Conservation (phyloP, 2,888 invertebrate species). For the Baccha elongata region DNA sequence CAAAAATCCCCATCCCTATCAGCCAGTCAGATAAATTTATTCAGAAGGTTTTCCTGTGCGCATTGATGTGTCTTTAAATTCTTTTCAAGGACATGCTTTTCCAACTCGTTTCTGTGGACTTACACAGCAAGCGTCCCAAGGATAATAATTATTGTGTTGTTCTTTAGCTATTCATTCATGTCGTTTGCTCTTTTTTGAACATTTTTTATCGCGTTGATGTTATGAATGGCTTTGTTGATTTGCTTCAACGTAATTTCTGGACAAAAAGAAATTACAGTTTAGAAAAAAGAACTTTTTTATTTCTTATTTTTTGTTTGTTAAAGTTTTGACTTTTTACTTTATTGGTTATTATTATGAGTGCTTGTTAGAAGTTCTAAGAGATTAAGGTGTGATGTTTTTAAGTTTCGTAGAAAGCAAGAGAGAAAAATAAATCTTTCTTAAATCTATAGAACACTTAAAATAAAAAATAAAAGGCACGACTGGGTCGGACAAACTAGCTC, state of each 20-base stretch:
- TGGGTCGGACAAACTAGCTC: too few species aligned
- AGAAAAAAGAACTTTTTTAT: not conserved
- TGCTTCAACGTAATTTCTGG: conserved; percentile 21
- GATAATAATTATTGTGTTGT: conserved; percentile 42
- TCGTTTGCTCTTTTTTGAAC: conserved; percentile 2
- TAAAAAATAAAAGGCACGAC: too few species aligned
- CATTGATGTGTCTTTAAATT: not conserved
- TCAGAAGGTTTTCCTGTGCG: not conserved
- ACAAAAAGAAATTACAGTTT: conserved; percentile 25
- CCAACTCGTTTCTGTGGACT: not conserved
- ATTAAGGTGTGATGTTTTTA: not conserved
- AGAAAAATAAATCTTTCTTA: too few species aligned
- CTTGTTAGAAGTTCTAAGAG: too few species aligned
- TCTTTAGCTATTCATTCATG: conserved; percentile 39
- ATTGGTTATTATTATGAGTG: too few species aligned
- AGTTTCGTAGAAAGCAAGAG: not conserved
- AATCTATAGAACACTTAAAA: too few species aligned
- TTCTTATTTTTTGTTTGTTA: not conserved
- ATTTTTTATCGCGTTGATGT: conserved; percentile 19
- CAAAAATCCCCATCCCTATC: not conserved
- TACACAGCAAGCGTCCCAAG: not conserved
- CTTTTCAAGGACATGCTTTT: not conserved
- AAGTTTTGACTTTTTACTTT: not conserved
- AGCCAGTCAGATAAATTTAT: not conserved
- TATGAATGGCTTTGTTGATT: conserved; percentile 49